phyloP scores from a whole-genome alignment of 2,797 vertebrate species.

The Acrossocheilus wenchowensis region DNA sequence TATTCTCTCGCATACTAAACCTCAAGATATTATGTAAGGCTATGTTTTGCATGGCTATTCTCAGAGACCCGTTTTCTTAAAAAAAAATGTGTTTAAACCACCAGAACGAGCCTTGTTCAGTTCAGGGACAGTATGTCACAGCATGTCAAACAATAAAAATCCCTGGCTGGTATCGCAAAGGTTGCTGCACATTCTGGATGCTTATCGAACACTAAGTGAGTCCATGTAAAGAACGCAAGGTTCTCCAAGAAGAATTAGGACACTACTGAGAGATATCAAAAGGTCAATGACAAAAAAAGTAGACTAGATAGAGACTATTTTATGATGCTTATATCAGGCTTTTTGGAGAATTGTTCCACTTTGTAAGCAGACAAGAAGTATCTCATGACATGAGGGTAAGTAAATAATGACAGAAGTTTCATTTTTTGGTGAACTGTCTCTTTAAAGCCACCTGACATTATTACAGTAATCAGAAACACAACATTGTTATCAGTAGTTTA shows the following conservation, averaged over 20 bases:
- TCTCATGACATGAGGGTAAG: not conserved
- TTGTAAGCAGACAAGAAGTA: not conserved
- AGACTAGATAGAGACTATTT: not conserved
- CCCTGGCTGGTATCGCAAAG: slow-evolving; percentile 6
- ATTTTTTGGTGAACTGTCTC: not conserved
- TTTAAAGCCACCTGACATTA: not conserved
- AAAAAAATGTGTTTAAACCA: slow-evolving; percentile 18
- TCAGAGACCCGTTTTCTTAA: not conserved
- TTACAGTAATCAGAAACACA: not conserved
- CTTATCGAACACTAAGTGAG: slow-evolving; percentile 22
- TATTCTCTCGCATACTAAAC: slow-evolving; percentile 54
- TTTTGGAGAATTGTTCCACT: not conserved
- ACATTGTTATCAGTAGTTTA: slow-evolving; percentile 18
- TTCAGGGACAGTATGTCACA: slow-evolving; percentile 4
- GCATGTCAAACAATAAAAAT: not conserved
- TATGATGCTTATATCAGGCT: not conserved
- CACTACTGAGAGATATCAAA: not conserved
- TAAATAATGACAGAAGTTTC: not conserved
- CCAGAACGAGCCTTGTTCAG: not conserved
- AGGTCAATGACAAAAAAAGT: not conserved
- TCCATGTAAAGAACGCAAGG: slow-evolving; percentile 25
- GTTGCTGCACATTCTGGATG: slow-evolving; percentile 14
- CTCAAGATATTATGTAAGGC: slow-evolving; percentile 61
- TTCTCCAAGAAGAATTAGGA: not conserved
- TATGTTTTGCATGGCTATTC: slow-evolving; percentile 10